phyloP scores from a whole-genome alignment of 2,113 vertebrate genomes.

The human region GRCh38 chr13:89642501-89643000 shows the following conservation, averaged over 20 bases:
- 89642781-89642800: neutral
- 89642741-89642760: neutral
- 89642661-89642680: neutral
- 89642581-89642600: neutral
- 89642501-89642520: neutral
- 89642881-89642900: neutral
- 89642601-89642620: too few relatives aligned
- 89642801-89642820: neutral
- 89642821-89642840: neutral
- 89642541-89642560: neutral
- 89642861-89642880: neutral
- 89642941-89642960: neutral
- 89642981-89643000: neutral
- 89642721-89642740: too few relatives aligned
- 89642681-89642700: neutral
- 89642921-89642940: neutral
- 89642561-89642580: neutral
- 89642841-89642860: neutral
- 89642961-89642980: neutral
- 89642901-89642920: neutral
- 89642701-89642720: neutral
- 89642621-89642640: neutral
- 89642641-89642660: neutral
- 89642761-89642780: neutral
- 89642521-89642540: neutral